A percentile compares a stretch with the other conserved stretches of the same genome.
These are phyloP conservation scores for Druon quercuslanigerum DNA, from an alignment of 1,140 invertebrate species.

Conservation along the genomic window DNA sequence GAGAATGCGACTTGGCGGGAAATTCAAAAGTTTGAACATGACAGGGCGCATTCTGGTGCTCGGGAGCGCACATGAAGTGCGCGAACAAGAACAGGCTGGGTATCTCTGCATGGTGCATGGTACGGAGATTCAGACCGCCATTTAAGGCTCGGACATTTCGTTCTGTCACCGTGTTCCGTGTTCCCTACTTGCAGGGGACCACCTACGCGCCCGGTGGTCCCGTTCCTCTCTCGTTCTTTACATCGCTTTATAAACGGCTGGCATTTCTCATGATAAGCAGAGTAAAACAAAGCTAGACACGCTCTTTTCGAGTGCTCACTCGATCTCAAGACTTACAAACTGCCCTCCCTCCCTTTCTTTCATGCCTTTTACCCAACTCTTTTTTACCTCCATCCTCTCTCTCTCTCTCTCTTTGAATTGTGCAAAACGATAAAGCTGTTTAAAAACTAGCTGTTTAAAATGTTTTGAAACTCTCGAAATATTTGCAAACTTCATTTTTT, in stretches of 20 bases:
- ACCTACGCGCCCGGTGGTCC: constrained; percentile 66
- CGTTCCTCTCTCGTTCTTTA: constrained; percentile 55
- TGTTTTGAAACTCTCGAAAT: too few relatives aligned
- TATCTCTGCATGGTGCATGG: constrained; percentile 15
- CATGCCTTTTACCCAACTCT: neutral
- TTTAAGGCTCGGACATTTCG: constrained; percentile 73
- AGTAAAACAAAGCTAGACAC: constrained; percentile 65
- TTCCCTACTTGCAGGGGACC: constrained; percentile 64
- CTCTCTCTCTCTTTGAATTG: neutral
- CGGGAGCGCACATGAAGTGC: constrained; percentile 7
- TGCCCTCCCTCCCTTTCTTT: constrained; percentile 39
- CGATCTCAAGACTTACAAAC: constrained; percentile 49
- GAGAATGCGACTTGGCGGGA: constrained; percentile 36
- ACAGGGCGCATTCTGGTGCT: constrained; percentile 10
- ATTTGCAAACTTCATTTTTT: too few relatives aligned
- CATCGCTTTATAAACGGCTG: constrained; percentile 69
- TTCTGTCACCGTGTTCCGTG: constrained; percentile 72
- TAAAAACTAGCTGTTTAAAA: too few relatives aligned
- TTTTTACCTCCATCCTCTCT: neutral
- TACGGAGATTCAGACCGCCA: constrained; percentile 63
- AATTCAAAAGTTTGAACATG: constrained; percentile 49
- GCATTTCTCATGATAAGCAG: constrained; percentile 69
- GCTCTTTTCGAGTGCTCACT: constrained; percentile 51
- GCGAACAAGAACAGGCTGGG: constrained; percentile 22
- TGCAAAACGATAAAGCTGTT: neutral